These are phyloP conservation scores for Motacilla alba DNA, from an alignment of 2,113 vertebrate species.

Conservation along the genomic window DNA sequence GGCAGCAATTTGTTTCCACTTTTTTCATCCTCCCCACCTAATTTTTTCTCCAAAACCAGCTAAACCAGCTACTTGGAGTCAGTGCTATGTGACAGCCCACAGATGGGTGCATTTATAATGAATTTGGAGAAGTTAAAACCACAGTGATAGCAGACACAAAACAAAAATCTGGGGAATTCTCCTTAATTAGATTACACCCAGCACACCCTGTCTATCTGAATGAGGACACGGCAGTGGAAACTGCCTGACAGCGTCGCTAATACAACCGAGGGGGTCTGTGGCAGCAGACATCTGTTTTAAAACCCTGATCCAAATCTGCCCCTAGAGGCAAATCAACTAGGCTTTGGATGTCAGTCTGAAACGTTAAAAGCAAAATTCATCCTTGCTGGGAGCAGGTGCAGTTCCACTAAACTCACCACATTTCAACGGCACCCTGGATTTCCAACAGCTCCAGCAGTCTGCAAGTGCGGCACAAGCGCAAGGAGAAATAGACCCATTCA, in stretches of 20 bases:
- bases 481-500: not conserved
- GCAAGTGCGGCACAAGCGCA: fast-evolving
- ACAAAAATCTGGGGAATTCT: slow-evolving; percentile 1
- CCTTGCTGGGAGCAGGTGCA: not conserved
- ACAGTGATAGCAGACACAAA: not conserved
- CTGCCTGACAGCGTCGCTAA: not conserved
- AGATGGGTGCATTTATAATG: not conserved
- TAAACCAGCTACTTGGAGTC: not conserved
- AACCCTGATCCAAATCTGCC: slow-evolving; percentile 11
- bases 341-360: not conserved
- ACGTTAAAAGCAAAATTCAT: not conserved
- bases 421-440: not conserved
- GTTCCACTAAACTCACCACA: not conserved
- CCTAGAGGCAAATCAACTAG: not conserved
- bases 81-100: not conserved
- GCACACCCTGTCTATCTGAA: not conserved
- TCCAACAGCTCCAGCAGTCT: not conserved
- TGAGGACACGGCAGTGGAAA: not conserved
- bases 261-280: not conserved
- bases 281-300: not conserved
- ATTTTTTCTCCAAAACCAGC: not conserved
- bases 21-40: not conserved
- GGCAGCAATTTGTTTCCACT: not conserved
- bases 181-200: slow-evolving; percentile 35
- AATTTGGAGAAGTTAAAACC: not conserved